Evolutionary conservation across 1,140 invertebrate species (phyloP), one percentile per base, ranked within the genome.

Genomic region (Zaprionus camerounensis): DNA sequence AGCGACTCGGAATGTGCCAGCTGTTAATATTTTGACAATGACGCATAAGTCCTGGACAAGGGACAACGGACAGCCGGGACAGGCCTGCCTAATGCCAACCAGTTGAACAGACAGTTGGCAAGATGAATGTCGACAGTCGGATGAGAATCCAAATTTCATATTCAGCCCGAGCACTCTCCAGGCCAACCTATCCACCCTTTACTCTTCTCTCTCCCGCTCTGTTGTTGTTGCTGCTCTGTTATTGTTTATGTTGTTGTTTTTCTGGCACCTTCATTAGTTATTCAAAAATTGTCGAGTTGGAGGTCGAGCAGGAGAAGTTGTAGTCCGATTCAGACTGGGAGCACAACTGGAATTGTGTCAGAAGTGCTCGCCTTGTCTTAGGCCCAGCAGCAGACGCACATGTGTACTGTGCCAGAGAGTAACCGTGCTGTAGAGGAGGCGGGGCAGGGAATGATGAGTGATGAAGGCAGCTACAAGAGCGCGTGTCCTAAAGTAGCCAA

Each of bases 1-100:
- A 44, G 49, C 36, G 44, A 61, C 71, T 71, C 65, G 84, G 77
- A 80, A 68, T 87, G 85, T 84, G 78, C 81, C 84, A 88, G 84
- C 84, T 88, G 84, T 88, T 88, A 88, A 88, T 88, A 88, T 88
- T 88, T 88, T 90, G 84, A 90, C 84, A 88, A 88, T 88, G 84
- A 88, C 78, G 85, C 85, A 88, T 76, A 84, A 84, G 84, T 88
- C 71, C 81, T 66, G 71, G 80, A 83, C 73, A 73, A 66, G 34
- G 55, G 80, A 62, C 80, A 46, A 56, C 56, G 65, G 63, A 59
- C 62, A 36, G 41, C 22, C 26, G 38, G 24, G 46, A 59, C 62
- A 36, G 49, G 64, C 55, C 77, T 76, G 53, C 64, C 74, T 85
- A 84, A 81, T 85, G 83, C 77, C 79, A 74, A 81, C 64, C 75